Evolutionary conservation across 2,113 vertebrate genomes (phyloP).

Genomic region (Oceanites oceanicus): DNA sequence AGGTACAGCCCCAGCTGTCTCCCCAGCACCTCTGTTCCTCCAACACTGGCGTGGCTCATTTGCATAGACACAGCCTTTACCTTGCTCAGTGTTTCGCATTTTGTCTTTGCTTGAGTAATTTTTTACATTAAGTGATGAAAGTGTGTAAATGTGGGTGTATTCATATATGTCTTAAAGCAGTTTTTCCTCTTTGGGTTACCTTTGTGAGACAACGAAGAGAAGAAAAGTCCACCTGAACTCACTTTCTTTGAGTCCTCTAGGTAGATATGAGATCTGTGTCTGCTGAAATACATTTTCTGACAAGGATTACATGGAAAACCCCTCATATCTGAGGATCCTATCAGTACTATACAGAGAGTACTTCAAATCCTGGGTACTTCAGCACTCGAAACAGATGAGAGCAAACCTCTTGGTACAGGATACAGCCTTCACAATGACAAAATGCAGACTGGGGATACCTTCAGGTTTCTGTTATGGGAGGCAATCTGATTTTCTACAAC

Average conservation of each 20-base stretch:
- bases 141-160: not conserved
- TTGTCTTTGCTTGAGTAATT: not conserved
- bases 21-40: not conserved
- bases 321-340: not conserved
- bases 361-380: not conserved
- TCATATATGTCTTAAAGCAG: rapidly evolving
- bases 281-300: not conserved
- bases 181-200: not conserved
- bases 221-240: not conserved
- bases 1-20: not conserved
- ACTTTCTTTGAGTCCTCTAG: not conserved
- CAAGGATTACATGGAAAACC: not conserved
- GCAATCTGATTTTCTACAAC: not conserved
- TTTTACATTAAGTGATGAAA: not conserved
- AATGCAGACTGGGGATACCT: not conserved
- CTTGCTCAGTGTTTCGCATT: not conserved
- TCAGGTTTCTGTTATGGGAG: not conserved
- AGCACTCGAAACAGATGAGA: not conserved
- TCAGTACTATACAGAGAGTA: not conserved
- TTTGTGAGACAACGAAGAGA: not conserved
- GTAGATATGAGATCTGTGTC: not conserved
- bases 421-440: not conserved
- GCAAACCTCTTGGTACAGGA: not conserved
- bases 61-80: rapidly evolving
- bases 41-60: rapidly evolving